Evolutionary conservation across 2,888 invertebrate species (phyloP).

Genomic region (Dicranocentrus wangi): DNA sequence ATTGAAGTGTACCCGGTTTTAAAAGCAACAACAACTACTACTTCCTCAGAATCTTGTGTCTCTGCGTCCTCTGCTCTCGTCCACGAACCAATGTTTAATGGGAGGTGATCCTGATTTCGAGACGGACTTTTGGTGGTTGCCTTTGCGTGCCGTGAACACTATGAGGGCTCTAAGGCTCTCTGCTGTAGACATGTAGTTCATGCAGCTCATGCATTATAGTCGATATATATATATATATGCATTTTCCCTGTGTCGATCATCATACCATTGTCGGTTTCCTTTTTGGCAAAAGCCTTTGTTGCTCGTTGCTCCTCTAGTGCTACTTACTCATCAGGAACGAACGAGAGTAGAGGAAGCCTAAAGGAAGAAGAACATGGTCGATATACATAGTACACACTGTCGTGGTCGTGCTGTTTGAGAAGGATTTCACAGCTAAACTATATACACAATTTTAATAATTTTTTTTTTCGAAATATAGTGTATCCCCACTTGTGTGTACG

Average conservation of each 20-base stretch:
- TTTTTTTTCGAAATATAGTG: neutral
- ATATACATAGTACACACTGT: neutral
- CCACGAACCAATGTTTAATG: constrained; percentile 54
- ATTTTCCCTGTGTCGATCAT: neutral
- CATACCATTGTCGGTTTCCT: constrained; percentile 1
- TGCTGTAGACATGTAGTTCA: neutral
- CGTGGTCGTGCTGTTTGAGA: no score
- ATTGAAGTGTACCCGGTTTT: no score
- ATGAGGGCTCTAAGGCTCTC: constrained; percentile 4
- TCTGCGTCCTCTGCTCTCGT: constrained; percentile 19
- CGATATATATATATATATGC: neutral
- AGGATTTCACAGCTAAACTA: constrained; percentile 20
- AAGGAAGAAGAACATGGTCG: neutral
- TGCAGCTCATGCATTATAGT: neutral
- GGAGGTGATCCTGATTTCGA: constrained; percentile 49
- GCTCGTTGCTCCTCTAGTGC: no score
- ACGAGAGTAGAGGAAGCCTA: neutral
- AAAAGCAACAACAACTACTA: no score
- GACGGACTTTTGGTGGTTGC: constrained; percentile 42
- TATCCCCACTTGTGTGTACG: neutral
- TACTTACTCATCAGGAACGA: constrained; percentile 4
- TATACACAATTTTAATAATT: constrained; percentile 4
- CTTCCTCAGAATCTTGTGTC: neutral
- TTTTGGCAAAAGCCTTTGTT: no score
- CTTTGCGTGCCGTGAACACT: neutral